phyloP scores from a whole-genome alignment of 2,113 vertebrate genomes.

The Neodon shergylaensis region DNA sequence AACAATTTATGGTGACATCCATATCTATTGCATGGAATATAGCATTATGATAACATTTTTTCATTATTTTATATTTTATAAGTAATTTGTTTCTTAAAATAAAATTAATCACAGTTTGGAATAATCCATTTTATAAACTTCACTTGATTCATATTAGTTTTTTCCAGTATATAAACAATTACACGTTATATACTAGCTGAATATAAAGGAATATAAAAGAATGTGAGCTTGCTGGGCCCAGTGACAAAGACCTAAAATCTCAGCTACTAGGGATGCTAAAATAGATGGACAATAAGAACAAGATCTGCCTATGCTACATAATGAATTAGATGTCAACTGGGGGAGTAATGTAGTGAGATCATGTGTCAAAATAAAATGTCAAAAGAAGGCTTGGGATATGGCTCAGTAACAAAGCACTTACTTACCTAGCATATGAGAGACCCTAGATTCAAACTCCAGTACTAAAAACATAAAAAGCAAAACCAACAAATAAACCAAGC shows the following conservation, averaged over 20 bases:
- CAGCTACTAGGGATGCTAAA: not conserved
- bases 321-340: not conserved
- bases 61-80: not conserved
- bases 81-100: conserved; percentile 5
- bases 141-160: not conserved
- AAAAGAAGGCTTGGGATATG: not conserved
- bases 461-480: not conserved
- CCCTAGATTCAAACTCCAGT: not conserved
- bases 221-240: not conserved
- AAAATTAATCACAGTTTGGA: not conserved
- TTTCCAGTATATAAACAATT: not conserved
- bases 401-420: not conserved
- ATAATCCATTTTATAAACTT: not conserved
- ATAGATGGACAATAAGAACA: not conserved
- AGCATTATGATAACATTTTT: not conserved
- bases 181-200: not conserved
- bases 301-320: not conserved
- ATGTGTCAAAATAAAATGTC: not conserved
- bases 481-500: not conserved
- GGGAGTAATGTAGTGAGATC: not conserved
- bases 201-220: not conserved
- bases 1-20: not conserved
- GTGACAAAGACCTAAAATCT: not conserved
- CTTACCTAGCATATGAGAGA: not conserved
- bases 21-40: not conserved